Base-by-base conservation (phyloP, 2,888 invertebrate genomes). In the Macrosoma leucophasiata region DNA sequence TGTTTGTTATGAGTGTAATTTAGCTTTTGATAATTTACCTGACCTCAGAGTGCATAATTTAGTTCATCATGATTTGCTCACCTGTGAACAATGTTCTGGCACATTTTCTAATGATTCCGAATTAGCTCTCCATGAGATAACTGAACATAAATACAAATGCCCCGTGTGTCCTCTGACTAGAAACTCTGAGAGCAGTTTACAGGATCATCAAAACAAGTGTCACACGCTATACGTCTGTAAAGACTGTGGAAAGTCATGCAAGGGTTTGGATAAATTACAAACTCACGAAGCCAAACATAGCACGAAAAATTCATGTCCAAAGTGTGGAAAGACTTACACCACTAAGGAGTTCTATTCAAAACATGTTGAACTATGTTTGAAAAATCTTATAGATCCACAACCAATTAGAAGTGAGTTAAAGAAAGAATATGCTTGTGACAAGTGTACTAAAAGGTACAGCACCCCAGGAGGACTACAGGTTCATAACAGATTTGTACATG, bases 371-470 rank as follows among this genome's bases (percentile, higher is more conserved):
- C 49, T 79, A 23, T 82, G 82, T 35, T 42, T 73, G 1, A 60
- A 69, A 15, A 62, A 72, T 15, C 45, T 55, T 9, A 39, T 78
- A n/a, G 75, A 74, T 27, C 71, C 68, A 1, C 81, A 81, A 49
- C 82, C 79, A 0, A 61, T 64, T 20, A 56, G 81, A 26, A 73
- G 63, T 42, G 63, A 54, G 25, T 58, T 70, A 34, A 42, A 60
- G 10, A 74, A 66, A 36, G 55, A 56, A 8, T 65, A 59, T 33
- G 52, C 55, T 33, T 82, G 81, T 54, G 55, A 65, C 5, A 54
- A 67, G 34, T 82, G 81, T 51, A 65, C 63, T 0, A 82, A 82
- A 43, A 64, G 69, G 0, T 82, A 82, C 37, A 74, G 75, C 40
- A 77, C 78, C 2, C 50, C 62, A 0, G 81, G 78, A 1, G 79